Evolutionary conservation across 2,113 vertebrate species (phyloP).

Genomic region (Percopsis transmontana): DNA sequence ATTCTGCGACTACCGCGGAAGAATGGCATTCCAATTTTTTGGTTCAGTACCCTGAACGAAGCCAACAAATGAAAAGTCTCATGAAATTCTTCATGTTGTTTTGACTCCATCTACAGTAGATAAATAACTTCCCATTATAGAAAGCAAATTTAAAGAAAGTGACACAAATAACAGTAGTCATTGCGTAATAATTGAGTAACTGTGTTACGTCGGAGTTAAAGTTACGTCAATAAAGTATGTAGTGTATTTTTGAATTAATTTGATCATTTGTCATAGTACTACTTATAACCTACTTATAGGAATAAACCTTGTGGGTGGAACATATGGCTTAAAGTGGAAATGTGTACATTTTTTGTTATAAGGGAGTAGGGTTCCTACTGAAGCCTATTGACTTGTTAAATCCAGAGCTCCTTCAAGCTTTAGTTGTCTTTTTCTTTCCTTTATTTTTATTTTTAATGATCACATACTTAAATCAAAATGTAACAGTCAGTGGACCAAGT

Average conservation of each 20-base stretch:
- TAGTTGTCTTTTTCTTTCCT: too few species aligned
- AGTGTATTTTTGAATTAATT: neutral
- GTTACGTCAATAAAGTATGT: neutral
- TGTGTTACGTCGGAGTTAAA: slow-evolving; percentile 32
- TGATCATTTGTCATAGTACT: too few species aligned
- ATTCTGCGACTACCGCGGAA: slow-evolving; percentile 40
- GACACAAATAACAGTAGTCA: slow-evolving; percentile 44
- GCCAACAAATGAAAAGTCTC: slow-evolving; percentile 49
- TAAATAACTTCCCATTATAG: slow-evolving; percentile 25
- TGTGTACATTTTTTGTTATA: too few species aligned
- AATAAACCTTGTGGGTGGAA: too few species aligned
- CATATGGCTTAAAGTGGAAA: too few species aligned
- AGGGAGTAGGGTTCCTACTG: too few species aligned
- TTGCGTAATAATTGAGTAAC: slow-evolving; percentile 37
- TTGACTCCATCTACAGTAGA: slow-evolving; percentile 8
- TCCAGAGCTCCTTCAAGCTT: too few species aligned
- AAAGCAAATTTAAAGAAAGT: neutral
- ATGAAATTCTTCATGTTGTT: slow-evolving; percentile 43
- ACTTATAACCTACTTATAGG: too few species aligned
- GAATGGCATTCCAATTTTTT: slow-evolving; percentile 70
- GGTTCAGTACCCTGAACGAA: slow-evolving; percentile 54
- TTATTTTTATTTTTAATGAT: too few species aligned
- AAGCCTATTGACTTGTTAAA: too few species aligned
- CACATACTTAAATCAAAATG: neutral
- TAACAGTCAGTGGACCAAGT: neutral